Base-by-base conservation (phyloP, 2,797 vertebrate species). In the Xiphorhynchus erythropygius region DNA sequence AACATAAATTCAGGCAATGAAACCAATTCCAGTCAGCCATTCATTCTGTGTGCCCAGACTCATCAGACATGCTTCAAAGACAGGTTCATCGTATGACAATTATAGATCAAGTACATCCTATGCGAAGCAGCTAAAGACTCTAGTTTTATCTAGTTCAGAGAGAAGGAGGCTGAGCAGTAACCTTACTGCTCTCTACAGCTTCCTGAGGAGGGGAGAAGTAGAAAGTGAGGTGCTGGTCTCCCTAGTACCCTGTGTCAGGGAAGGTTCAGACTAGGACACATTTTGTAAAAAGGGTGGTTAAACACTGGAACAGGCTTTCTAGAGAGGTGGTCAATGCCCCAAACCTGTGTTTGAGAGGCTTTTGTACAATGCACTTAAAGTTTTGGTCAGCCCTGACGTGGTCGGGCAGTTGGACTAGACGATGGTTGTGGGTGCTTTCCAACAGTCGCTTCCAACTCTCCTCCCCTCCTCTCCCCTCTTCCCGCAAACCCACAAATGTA, bases 241-340 rank as follows among this genome's bases (percentile, higher is more conserved):
- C 14, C 42, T 8, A 2, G 6, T 42, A 28, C 35, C 32, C 49
- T 70, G 44, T 15, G 28, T 50, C 42, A 70, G 0, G 0, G n/a
- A 89, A 50, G 21, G 24, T 56, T 56, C n/a, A 76, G 28, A 33
- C 42, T 18, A 25, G 19, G 24, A 57, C 44, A 18, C 42, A 39
- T 33, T 33, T 44, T 22, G 27, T 44, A 44, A 64, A 56, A 8
- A 49, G 13, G 5, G 11, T 22, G 32, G 42, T 50, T 56, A 37
- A 49, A 56, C 11, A 55, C 32, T 49, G 56, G 9, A 63, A 83
- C 11, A 63, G 19, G 28, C 17, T 39, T 70, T 28, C 13, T 39
- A 57, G 23, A 76, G n/a, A 63, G 19, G 27, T 21, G 8, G 13
- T 14, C 49, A 37, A 56, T 56, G 19, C 9, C 24, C 37, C 69